Evolutionary conservation across 2,888 invertebrate genomes (phyloP).

Genomic region (Xestia xanthographa): DNA sequence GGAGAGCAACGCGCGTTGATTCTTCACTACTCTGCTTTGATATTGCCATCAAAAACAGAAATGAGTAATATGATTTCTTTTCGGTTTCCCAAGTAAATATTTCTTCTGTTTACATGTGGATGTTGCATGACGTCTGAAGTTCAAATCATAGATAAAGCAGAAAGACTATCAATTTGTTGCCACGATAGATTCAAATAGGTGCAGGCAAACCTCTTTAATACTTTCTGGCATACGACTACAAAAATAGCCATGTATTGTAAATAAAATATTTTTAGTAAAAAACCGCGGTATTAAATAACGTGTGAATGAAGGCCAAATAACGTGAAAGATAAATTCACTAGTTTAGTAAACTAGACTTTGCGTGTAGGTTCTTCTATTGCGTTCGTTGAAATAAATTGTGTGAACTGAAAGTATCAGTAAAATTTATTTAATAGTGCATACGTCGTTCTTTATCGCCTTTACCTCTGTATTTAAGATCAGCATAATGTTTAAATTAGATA

Average conservation of each 20-base stretch:
- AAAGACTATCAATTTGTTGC: constrained; percentile 33
- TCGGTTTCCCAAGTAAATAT: background rate
- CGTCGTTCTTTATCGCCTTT: constrained; percentile 38
- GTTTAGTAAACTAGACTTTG: constrained; percentile 64
- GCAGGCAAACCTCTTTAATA: constrained; percentile 56
- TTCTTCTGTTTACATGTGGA: constrained; percentile 18
- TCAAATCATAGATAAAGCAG: constrained; percentile 38
- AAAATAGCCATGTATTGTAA: constrained; percentile 68
- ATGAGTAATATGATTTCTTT: constrained; percentile 2
- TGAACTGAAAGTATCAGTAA: constrained; percentile 43
- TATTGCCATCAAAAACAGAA: too few species aligned
- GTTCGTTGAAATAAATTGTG: constrained; percentile 53
- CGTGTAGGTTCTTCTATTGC: constrained; percentile 43
- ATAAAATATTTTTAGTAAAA: constrained; percentile 73
- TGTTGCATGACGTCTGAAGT: constrained; percentile 35
- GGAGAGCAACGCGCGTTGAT: constrained; percentile 3
- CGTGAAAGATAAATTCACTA: constrained; percentile 68
- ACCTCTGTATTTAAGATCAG: constrained; percentile 36
- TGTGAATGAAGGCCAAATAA: constrained; percentile 73
- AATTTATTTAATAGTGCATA: constrained; percentile 47
- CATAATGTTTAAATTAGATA: constrained; percentile 44
- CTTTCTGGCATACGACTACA: constrained; percentile 60
- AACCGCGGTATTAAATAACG: constrained; percentile 71
- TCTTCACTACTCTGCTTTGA: constrained; percentile 6
- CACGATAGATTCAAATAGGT: constrained; percentile 35